These are phyloP conservation scores for Steinernema hermaphroditum DNA, from an alignment of 2,888 invertebrate species.

Conservation along the genomic window DNA sequence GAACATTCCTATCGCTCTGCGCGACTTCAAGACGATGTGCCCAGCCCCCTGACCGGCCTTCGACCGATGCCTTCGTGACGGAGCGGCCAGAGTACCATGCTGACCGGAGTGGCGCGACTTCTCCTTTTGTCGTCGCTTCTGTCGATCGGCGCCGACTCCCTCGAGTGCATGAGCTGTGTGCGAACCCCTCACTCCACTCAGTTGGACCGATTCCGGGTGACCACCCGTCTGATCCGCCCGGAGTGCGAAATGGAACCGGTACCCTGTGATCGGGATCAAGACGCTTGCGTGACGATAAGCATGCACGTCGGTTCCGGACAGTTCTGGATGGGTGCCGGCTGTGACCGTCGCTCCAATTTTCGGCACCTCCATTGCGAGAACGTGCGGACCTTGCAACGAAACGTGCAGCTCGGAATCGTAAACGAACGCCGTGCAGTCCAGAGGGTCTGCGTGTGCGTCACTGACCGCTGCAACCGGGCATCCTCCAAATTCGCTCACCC, in stretches of 20 bases:
- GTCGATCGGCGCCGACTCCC: constrained; percentile 12
- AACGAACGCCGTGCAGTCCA: constrained; percentile 58
- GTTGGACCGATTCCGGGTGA: constrained; percentile 60
- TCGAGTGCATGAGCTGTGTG: constrained; percentile 47
- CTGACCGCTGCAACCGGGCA: constrained; percentile 53
- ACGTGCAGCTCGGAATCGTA: constrained; percentile 54
- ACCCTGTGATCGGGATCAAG: constrained; percentile 59
- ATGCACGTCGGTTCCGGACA: constrained; percentile 58
- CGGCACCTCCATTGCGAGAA: constrained; percentile 53
- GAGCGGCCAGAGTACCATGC: neutral
- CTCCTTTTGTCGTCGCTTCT: constrained; percentile 3
- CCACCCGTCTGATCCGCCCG: constrained; percentile 51
- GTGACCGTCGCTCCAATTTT: constrained; percentile 58
- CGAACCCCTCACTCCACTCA: constrained; percentile 55
- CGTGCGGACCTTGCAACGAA: constrained; percentile 53
- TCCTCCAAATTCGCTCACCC: neutral
- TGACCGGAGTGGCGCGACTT: neutral
- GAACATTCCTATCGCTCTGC: constrained; percentile 26
- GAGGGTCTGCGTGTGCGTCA: constrained; percentile 57
- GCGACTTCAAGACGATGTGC: constrained; percentile 20
- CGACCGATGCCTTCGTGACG: constrained; percentile 7
- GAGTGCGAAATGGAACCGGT: constrained; percentile 61
- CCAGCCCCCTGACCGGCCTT: neutral
- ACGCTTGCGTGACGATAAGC: constrained; percentile 62
- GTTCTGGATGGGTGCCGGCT: constrained; percentile 62